These are phyloP conservation scores for Drosophila jambulina DNA, from an alignment of 1,140 invertebrate genomes.

Conservation along the genomic window DNA sequence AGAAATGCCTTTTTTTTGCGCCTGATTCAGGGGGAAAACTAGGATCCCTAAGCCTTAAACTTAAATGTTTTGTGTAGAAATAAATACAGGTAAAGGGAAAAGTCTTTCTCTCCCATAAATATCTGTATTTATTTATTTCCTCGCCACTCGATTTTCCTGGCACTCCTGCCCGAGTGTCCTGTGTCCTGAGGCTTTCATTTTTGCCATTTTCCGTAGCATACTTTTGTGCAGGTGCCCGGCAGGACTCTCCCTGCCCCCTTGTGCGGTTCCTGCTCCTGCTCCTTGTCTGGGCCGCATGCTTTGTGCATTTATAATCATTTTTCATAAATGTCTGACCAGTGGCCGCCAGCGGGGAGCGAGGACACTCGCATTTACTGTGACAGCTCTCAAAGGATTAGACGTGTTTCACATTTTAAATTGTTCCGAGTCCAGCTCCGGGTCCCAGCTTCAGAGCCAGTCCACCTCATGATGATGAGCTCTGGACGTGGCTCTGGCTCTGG, in stretches of 20 bases:
- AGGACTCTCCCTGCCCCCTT: conserved; percentile 2
- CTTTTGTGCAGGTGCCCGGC: conserved; percentile 57
- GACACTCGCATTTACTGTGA: conserved; percentile 69
- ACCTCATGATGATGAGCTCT: conserved; percentile 21
- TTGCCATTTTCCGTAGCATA: conserved; percentile 51
- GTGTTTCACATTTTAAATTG: conserved; percentile 82
- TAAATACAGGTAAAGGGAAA: background rate
- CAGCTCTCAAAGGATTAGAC: conserved; percentile 85
- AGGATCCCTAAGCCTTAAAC: background rate
- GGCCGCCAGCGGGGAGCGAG: conserved; percentile 25
- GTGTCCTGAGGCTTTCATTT: conserved; percentile 51
- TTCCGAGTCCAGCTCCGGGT: conserved; percentile 1
- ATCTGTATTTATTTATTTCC: conserved; percentile 17
- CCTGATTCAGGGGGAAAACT: background rate
- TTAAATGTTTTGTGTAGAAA: background rate
- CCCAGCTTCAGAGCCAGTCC: background rate
- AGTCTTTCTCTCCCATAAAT: background rate
- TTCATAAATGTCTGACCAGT: conserved; percentile 77
- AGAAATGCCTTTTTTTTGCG: background rate
- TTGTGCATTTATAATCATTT: conserved; percentile 83
- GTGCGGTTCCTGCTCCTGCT: conserved; percentile 8
- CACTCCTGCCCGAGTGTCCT: background rate
- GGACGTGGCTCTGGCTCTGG: conserved; percentile 4
- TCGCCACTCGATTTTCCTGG: background rate
- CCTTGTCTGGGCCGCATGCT: conserved; percentile 54